Conservation (phyloP, 2,113 vertebrate species). For the Xiphophorus couchianus region DNA sequence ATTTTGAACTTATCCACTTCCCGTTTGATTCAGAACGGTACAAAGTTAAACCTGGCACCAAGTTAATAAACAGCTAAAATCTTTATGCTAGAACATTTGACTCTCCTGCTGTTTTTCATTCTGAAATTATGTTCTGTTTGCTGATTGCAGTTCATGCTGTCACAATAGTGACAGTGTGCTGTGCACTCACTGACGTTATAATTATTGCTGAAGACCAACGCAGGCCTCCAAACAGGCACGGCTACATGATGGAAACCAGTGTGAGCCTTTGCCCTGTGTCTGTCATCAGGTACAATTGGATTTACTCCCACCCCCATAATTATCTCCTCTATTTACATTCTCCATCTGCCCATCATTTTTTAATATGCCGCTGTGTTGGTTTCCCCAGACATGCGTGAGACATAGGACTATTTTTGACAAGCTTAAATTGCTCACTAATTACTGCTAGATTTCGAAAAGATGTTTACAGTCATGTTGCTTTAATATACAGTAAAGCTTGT, state of each 20-base stretch:
- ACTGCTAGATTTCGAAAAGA: conserved; percentile 11
- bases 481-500: conserved; percentile 28
- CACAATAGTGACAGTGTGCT: background rate
- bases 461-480: conserved; percentile 24
- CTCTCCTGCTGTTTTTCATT: background rate
- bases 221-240: background rate
- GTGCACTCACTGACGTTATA: background rate
- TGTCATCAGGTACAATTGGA: conserved; percentile 50
- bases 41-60: background rate
- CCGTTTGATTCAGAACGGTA: background rate
- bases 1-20: background rate
- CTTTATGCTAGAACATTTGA: background rate
- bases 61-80: background rate
- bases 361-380: conserved; percentile 35
- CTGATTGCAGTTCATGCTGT: background rate
- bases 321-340: conserved; percentile 59
- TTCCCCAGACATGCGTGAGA: conserved; percentile 47
- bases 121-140: background rate
- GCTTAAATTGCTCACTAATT: conserved; percentile 24
- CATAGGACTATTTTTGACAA: conserved; percentile 36
- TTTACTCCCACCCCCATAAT: conserved; percentile 68
- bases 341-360: conserved; percentile 54
- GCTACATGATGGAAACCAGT: background rate
- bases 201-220: background rate
- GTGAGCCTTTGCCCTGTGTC: conserved; percentile 23